Evolutionary conservation across 2,888 invertebrate genomes (phyloP), one percentile per base, ranked within the genome.

Genomic region (Drosophila tripunctata): DNA sequence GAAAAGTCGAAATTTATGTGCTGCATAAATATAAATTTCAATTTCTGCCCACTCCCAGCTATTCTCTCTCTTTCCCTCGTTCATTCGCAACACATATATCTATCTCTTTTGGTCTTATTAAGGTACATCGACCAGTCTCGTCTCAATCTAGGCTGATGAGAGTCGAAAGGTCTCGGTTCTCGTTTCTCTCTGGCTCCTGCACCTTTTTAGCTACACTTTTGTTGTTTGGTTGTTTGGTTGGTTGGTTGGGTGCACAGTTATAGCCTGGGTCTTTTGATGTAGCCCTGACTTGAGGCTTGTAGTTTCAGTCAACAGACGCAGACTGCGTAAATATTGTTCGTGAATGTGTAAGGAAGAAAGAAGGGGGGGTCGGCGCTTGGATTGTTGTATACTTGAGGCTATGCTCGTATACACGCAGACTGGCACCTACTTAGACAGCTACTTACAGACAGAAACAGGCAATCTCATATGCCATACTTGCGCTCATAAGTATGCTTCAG

Each of bases 1-100:
- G 44, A 81, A 78, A 87, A 83, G 83, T 69, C 81, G 60, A 78
- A 83, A 83, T 87, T 80, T 83, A 87, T 83, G 75, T 81, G 84
- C 68, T 76, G 78, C 78, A 84, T 83, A 81, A 78, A 83, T 83
- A 85, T 83, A 83, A 87, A 84, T 87, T 84, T 84, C 81, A 80
- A 67, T 67, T 73, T 76, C 61, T 77, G n/a, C n/a, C n/a, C n/a
- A n/a, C n/a, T n/a, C n/a, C n/a, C n/a, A n/a, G n/a, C n/a, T n/a
- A n/a, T n/a, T n/a, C n/a, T 64, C 44, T 36, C 57, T 48, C 38
- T 8, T n/a, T n/a, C n/a, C 62, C 44, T 36, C 57, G 45, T 35
- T 8, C 27, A 41, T 21, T 21, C 38, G 14, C 10, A 2, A 8
- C 10, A 1, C 27, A 10, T 27, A 10, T 12, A 2, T 21, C 6